A percentile compares a stretch with the other conserved stretches of the same genome.
Evolutionary conservation across 2,797 vertebrate species (phyloP).

Genomic region (Bovichtus diacanthus): DNA sequence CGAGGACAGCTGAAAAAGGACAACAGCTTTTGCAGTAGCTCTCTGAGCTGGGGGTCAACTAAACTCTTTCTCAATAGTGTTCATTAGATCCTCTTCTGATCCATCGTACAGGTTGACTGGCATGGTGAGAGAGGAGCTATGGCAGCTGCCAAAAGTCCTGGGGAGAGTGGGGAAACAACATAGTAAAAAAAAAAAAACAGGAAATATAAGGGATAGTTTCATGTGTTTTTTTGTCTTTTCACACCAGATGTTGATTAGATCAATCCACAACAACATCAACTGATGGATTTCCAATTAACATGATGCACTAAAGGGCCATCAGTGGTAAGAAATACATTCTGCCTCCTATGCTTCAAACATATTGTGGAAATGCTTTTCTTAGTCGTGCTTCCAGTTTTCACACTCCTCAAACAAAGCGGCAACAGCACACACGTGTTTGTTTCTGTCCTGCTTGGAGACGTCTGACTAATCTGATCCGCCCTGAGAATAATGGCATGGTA

Average conservation of each 20-base stretch:
- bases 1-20: neutral
- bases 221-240: neutral
- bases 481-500: constrained; percentile 53
- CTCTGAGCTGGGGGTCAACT: constrained; percentile 69
- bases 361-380: neutral
- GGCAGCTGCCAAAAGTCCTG: constrained; percentile 69
- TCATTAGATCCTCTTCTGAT: constrained; percentile 88
- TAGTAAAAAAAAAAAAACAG: constrained; percentile 2
- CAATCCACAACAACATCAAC: neutral
- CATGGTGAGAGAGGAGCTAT: constrained; percentile 57
- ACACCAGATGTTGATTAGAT: neutral
- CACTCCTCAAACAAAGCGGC: constrained; percentile 5
- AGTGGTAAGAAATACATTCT: neutral
- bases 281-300: neutral
- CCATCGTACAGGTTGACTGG: constrained; percentile 81
- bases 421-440: constrained; percentile 44
- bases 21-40: neutral
- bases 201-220: neutral
- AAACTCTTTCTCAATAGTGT: constrained; percentile 86
- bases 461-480: constrained; percentile 53
- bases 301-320: neutral
- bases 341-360: neutral
- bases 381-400: constrained; percentile 1
- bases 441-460: constrained; percentile 31
- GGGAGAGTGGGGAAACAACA: constrained; percentile 25